Evolutionary conservation across 2,113 vertebrate genomes (phyloP), one percentile per base, ranked within the genome.

Genomic region (Mesoclemmys tuberculata): DNA sequence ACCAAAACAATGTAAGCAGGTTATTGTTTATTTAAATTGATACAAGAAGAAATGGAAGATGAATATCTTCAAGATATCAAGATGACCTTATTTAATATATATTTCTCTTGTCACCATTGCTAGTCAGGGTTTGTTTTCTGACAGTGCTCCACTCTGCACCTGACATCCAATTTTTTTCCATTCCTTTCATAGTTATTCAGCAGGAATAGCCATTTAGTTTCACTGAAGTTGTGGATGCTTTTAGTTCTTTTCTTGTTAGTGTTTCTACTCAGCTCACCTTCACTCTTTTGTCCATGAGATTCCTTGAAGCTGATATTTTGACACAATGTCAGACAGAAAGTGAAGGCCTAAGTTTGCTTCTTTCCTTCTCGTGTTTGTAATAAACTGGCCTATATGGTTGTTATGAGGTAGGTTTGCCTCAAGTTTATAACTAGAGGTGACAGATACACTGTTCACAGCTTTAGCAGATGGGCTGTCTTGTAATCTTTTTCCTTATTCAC

Each of bases 321-420:
- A 98, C 98, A 98, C 55, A 0, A 0, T 26, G 94, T 92, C 96
- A 96, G 96, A 86, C 90, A 85, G 96, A 85, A 90, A 91, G 94
- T 48, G 61, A 95, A 95, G 82, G 94, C 74, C 87, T 58, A 93
- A 95, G 96, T 93, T 96, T 92, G 94, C 96, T 92, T 90, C 96
- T 92, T 93, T 88, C 93, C 93, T 90, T 96, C 87, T 82, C 81
- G 81, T 90, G 94, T 97, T 98, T 96, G 96, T 98, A 98, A 97
- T 96, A 97, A 98, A 97, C 97, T 97, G 98, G 97, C 96, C 93
- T 93, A 92, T 79, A 93, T 82, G 94, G 96, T 58, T 97, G 96
- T 95, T 96, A 21, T 0, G 21, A 93, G 96, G 93, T 91, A 91
- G 94, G 91, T 96, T 95, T 98, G 92, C 93, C 96, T 96, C 96